These are phyloP conservation scores for Dendronephthya gigantea DNA, from an alignment of 64 coral and sea anemone genomes.

Conservation along the genomic window DNA sequence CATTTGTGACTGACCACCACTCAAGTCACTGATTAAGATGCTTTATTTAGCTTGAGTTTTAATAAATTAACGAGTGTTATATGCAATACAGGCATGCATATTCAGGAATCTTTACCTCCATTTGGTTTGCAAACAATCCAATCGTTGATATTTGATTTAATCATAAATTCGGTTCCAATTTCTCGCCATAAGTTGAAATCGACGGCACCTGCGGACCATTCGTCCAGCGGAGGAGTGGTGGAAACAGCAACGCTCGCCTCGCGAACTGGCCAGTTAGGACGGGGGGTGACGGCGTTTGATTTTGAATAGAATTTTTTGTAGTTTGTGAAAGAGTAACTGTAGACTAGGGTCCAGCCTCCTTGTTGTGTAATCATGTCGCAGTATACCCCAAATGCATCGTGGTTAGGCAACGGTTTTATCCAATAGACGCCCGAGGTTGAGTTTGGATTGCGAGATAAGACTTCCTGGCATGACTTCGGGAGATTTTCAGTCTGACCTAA, in stretches of 20 bases:
- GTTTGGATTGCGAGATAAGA: background rate
- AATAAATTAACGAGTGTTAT: no score
- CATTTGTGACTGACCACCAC: no score
- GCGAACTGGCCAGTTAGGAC: constrained; percentile 27
- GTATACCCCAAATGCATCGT: constrained; percentile 25
- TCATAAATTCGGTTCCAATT: constrained; percentile 8
- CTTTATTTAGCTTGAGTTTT: no score
- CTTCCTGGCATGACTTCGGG: background rate
- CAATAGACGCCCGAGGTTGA: background rate
- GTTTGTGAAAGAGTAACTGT: constrained; percentile 38
- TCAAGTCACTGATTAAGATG: no score
- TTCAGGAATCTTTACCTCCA: no score
- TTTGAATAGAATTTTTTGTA: constrained; percentile 24
- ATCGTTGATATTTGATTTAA: no score
- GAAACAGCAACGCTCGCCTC: constrained; percentile 25
- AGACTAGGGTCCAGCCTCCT: constrained; percentile 46
- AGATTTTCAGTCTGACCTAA: background rate
- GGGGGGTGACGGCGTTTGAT: constrained; percentile 27
- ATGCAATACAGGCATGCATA: no score
- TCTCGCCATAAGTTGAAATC: constrained; percentile 36
- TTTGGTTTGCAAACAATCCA: background rate
- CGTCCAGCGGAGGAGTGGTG: constrained; percentile 27
- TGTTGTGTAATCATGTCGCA: constrained; percentile 20
- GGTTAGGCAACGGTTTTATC: background rate
- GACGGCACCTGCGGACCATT: constrained; percentile 10